phyloP scores from a whole-genome alignment of 2,113 vertebrate species.

The Rhinopomastus cyanomelas region DNA sequence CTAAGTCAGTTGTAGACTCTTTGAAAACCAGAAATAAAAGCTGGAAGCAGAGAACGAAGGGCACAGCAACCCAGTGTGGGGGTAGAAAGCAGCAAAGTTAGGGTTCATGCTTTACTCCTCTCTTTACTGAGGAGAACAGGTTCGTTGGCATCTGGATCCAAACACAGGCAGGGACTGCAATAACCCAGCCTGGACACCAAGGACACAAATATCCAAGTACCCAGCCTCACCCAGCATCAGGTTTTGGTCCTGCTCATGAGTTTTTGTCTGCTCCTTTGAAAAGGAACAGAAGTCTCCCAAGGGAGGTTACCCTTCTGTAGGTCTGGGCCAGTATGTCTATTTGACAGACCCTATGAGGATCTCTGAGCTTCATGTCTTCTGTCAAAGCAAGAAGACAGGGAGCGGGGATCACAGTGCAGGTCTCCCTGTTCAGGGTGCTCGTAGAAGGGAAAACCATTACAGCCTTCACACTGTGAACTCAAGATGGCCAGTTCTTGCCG shows the following conservation, averaged over 20 bases:
- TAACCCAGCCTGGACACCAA: neutral
- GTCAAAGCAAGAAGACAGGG: neutral
- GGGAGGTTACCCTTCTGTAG: neutral
- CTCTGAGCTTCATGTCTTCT: neutral
- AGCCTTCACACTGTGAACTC: neutral
- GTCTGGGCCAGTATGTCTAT: neutral
- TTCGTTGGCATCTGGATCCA: neutral
- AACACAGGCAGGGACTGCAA: neutral
- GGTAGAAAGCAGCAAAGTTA: neutral
- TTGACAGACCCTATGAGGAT: neutral
- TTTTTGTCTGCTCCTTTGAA: neutral
- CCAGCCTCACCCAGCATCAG: neutral
- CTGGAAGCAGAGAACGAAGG: neutral
- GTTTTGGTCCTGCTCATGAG: neutral
- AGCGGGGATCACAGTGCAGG: neutral
- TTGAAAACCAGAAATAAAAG: slow-evolving; percentile 6
- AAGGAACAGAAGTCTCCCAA: neutral
- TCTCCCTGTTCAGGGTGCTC: neutral
- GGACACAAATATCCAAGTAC: neutral
- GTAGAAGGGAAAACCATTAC: neutral
- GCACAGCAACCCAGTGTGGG: neutral
- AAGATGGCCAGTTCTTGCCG: neutral
- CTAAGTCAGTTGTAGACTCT: neutral
- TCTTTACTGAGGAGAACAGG: neutral
- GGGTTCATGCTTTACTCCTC: neutral